These are phyloP conservation scores for Clitarchus hookeri DNA, from an alignment of 2,888 invertebrate genomes.

Conservation along the genomic window DNA sequence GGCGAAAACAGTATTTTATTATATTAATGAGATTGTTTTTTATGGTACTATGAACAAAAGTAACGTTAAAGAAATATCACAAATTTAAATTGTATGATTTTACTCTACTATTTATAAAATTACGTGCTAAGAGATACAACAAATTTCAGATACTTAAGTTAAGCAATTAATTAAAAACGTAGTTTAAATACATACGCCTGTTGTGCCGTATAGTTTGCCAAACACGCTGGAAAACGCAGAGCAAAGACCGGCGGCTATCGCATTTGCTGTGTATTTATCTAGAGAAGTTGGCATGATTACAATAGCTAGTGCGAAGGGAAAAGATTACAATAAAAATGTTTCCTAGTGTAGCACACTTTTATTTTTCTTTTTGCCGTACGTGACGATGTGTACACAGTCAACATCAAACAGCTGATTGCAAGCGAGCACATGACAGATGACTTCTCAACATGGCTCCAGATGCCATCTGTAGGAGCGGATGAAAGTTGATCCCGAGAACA, in stretches of 20 bases:
- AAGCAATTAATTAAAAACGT: slow-evolving; percentile 12
- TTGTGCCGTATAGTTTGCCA: slow-evolving; percentile 64
- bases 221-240: slow-evolving; percentile 66
- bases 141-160: not conserved
- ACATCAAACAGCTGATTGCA: not conserved
- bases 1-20: not conserved
- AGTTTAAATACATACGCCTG: slow-evolving; percentile 28
- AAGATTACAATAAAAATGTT: not conserved
- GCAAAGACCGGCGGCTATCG: slow-evolving; percentile 58
- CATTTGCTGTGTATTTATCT: slow-evolving; percentile 29
- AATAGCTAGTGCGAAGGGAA: not conserved
- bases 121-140: too few species aligned
- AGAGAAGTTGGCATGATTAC: not conserved
- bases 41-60: too few species aligned
- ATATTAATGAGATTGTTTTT: too few species aligned
- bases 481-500: not conserved
- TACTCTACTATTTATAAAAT: too few species aligned
- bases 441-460: not conserved
- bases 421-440: not conserved
- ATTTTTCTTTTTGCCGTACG: not conserved
- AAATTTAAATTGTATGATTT: too few species aligned
- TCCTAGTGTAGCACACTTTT: not conserved
- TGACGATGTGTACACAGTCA: not conserved
- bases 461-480: not conserved
- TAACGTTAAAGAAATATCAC: too few species aligned